A percentile compares a stretch with the other conserved stretches of the same genome.
Conservation (phyloP, 2,888 invertebrate genomes). For the Eremobia ochroleuca region DNA sequence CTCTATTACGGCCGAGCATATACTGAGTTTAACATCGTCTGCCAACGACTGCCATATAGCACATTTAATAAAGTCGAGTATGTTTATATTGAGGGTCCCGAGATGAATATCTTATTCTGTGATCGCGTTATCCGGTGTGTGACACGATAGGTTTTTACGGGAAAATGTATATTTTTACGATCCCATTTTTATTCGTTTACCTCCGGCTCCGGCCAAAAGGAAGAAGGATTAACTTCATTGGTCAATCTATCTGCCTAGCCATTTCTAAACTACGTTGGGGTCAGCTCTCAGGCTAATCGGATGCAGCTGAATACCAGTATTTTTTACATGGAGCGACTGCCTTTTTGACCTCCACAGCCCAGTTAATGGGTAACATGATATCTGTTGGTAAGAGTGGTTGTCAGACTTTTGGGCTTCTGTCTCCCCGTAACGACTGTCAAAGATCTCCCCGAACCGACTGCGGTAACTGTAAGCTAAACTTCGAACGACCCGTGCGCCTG, state of each 20-base stretch:
- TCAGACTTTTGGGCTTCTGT: neutral
- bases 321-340: neutral
- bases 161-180: constrained; percentile 1
- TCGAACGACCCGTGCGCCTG: neutral
- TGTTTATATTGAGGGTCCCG: constrained; percentile 16
- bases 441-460: neutral
- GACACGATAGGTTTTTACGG: constrained; percentile 5
- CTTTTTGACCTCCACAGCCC: neutral
- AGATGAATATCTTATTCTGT: constrained; percentile 43
- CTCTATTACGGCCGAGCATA: constrained; percentile 42
- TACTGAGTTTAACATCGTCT: constrained; percentile 33
- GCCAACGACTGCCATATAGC: constrained; percentile 2
- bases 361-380: neutral
- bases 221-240: no score
- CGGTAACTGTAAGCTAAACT: neutral
- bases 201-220: no score
- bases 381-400: neutral
- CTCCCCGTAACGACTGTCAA: neutral
- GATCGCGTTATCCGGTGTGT: constrained; percentile 14
- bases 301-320: neutral
- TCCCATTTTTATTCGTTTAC: constrained; percentile 21
- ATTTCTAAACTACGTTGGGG: neutral
- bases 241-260: neutral
- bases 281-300: neutral
- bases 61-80: constrained; percentile 41